Evolutionary conservation across 2,797 vertebrate species (phyloP).

Genomic region (Anomalospiza imberbis): DNA sequence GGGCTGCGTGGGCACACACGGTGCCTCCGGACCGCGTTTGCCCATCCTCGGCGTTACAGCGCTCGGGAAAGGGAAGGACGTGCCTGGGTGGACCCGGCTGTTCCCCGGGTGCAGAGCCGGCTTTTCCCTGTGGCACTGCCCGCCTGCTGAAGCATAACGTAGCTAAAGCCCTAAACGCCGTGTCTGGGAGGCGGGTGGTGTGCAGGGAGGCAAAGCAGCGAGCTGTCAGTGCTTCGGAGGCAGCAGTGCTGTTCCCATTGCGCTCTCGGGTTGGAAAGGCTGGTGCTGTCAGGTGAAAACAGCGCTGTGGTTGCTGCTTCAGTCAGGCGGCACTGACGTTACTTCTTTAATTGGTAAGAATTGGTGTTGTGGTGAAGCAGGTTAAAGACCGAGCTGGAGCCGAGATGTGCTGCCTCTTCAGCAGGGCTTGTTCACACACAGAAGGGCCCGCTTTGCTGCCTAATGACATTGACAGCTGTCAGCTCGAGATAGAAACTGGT

Average conservation of each 20-base stretch:
- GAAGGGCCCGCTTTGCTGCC: neutral
- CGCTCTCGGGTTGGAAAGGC: neutral
- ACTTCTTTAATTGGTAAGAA: neutral
- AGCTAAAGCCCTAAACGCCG: fast-evolving
- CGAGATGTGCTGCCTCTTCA: neutral
- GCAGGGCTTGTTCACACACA: neutral
- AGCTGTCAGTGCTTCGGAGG: neutral
- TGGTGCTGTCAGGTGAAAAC: neutral
- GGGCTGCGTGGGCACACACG: fast-evolving
- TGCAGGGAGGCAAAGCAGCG: neutral
- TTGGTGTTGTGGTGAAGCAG: neutral
- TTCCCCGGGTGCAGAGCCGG: neutral
- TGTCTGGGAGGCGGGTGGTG: neutral
- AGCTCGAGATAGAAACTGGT: neutral
- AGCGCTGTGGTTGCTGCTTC: fast-evolving
- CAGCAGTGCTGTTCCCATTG: neutral
- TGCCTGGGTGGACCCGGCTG: neutral
- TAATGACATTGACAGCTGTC: slow-evolving; percentile 17
- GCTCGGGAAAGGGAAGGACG: neutral
- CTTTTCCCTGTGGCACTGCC: fast-evolving
- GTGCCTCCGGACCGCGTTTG: neutral
- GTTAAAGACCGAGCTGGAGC: neutral
- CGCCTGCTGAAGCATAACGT: fast-evolving
- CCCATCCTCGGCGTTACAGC: fast-evolving
- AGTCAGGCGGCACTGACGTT: neutral